A percentile compares a stretch with the other conserved stretches of the same genome.
Evolutionary conservation across 2,888 invertebrate species (phyloP).

Genomic region (Scotopteryx bipunctaria): DNA sequence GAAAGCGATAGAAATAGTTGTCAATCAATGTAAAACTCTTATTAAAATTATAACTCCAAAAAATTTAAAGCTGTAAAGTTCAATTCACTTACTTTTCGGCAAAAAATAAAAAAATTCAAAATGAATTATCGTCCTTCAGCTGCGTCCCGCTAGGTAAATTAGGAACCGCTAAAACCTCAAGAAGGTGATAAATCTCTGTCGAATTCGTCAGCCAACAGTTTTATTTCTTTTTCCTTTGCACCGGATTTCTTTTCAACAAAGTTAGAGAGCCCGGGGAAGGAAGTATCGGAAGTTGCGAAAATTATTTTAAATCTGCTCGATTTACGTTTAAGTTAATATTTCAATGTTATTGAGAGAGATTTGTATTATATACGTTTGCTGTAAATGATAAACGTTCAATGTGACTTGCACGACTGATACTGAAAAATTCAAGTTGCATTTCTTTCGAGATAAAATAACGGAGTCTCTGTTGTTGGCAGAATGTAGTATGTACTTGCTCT

Average conservation of each 20-base stretch:
- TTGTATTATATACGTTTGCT: neutral
- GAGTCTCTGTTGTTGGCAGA: neutral
- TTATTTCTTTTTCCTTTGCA: conserved; percentile 62
- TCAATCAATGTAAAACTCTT: neutral
- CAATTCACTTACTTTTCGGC: conserved; percentile 20
- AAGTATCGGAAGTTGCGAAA: conserved; percentile 40
- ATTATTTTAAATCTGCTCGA: conserved; percentile 33
- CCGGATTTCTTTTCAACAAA: conserved; percentile 59
- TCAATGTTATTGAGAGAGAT: conserved; percentile 6
- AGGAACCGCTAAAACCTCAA: conserved; percentile 63
- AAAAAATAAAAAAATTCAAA: conserved; percentile 46
- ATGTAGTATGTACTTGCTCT: too few relatives aligned
- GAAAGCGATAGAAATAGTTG: neutral
- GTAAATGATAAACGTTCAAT: neutral
- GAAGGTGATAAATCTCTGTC: conserved; percentile 71
- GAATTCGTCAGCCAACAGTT: conserved; percentile 71
- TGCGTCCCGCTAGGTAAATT: conserved; percentile 59
- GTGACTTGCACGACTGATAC: neutral
- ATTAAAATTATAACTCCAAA: neutral
- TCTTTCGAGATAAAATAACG: neutral
- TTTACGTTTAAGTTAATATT: conserved; percentile 23
- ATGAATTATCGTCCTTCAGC: conserved; percentile 49
- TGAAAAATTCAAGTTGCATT: neutral
- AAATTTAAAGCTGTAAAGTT: too few relatives aligned
- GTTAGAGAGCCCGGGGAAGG: conserved; percentile 48